Base-by-base conservation (phyloP, 2,888 invertebrate species). In the Syrista parreyssii region DNA sequence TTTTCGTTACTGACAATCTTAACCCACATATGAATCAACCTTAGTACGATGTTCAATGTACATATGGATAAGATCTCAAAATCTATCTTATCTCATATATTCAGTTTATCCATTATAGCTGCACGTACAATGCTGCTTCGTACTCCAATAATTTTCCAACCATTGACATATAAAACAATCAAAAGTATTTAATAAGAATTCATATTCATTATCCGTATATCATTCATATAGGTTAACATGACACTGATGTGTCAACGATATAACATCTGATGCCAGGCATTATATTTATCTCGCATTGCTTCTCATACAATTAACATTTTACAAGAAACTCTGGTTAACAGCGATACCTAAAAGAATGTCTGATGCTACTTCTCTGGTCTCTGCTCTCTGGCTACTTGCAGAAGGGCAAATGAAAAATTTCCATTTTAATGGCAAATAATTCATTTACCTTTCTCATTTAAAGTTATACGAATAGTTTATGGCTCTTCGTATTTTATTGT, bases 31-130 rank as follows among this genome's bases (percentile, higher is more conserved):
- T 4, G 40, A 75, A 36, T 34, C 74, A 73, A 77, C 75, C 77
- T 77, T 77, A 40, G 75, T 75, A 75, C 77, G 30, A 3, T 74
- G 77, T 40, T 77, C 77, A 75, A 77, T 77, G 75, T 77, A 34
- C 75, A 77, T 33, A 55, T 31, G 77, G 75, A 77, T 77, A 75
- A 77, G 75, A 75, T 77, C 35, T 23, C 15, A 31, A 35, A 40
- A 71, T 77, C 36, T 75, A 75, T 77, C 74, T 77, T 75, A 77
- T 77, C 77, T 36, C 11, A 33, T 34, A 33, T 30, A 75, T 77
- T 75, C 32, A 36, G 40, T 55, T 68, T 32, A 15, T 68, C 73
- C 12, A 15, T 32, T 36, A 31, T 74, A 30, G 31, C 68, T 55
- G 55, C 55, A 55, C 23, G 23, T 55, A 55, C 55, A 55, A 23